A percentile compares a stretch with the other conserved stretches of the same genome.
These are phyloP conservation scores for Leptinotarsa rubiginosa DNA, from an alignment of 2,888 invertebrate species.

Conservation along the genomic window DNA sequence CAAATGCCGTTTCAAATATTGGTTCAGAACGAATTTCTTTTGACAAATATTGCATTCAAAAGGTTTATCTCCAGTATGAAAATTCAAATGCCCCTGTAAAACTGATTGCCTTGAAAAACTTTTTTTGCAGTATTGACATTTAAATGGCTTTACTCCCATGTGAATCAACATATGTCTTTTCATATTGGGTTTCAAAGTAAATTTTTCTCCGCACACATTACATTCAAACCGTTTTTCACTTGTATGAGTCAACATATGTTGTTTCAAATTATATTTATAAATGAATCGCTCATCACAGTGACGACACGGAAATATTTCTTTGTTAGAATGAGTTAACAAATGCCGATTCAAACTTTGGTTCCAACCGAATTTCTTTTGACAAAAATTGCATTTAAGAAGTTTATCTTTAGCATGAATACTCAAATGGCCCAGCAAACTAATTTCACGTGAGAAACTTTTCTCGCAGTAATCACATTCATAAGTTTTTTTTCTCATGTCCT, in stretches of 20 bases:
- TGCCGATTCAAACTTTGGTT: neutral
- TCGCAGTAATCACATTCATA: neutral
- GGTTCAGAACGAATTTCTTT: neutral
- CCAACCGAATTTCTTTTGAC: neutral
- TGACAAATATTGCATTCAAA: slow-evolving; percentile 7
- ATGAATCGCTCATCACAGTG: neutral
- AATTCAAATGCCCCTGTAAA: neutral
- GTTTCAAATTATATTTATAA: neutral
- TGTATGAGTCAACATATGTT: neutral
- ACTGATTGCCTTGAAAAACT: neutral
- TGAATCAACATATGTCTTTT: neutral
- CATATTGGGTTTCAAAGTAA: neutral
- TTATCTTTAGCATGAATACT: neutral
- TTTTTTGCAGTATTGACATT: neutral
- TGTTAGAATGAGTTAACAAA: neutral
- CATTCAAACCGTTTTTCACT: neutral
- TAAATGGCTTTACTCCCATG: neutral
- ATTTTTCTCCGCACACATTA: neutral
- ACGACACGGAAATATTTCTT: neutral
- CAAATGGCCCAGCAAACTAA: neutral
- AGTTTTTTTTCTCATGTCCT: neutral
- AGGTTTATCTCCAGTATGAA: slow-evolving; percentile 14
- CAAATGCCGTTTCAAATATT: neutral
- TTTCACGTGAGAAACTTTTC: neutral
- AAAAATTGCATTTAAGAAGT: neutral